Conservation (phyloP, 1,140 invertebrate species). For the Rhysida immarginata region DNA sequence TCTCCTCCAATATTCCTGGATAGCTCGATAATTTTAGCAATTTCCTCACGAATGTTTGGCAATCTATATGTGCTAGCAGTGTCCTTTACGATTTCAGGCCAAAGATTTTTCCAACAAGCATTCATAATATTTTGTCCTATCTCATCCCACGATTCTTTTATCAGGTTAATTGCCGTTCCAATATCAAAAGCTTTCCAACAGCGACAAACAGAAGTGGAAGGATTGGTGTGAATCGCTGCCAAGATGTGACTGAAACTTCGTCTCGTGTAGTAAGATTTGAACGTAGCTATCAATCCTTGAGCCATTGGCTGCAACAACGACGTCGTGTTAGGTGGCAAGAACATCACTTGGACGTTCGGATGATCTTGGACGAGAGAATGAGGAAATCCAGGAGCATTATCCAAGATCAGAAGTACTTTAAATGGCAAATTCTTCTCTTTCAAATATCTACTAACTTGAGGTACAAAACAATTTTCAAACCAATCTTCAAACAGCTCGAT, state of each 20-base stretch:
- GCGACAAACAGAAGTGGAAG: no score
- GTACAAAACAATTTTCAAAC: slow-evolving; percentile 11
- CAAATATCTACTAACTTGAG: slow-evolving; percentile 3
- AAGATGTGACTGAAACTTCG: no score
- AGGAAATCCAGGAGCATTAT: slow-evolving; percentile 11
- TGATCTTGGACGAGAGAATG: slow-evolving; percentile 3
- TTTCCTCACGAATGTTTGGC: background rate
- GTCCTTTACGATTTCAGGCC: background rate
- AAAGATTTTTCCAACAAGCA: background rate
- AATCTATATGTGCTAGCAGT: no score
- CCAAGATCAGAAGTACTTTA: slow-evolving; percentile 13
- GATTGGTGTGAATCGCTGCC: no score
- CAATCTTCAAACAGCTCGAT: slow-evolving; percentile 13
- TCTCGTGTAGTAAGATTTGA: no score
- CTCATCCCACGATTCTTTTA: no score
- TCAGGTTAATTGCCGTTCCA: no score
- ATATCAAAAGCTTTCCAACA: no score
- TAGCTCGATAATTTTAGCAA: background rate
- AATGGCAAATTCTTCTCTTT: slow-evolving; percentile 6
- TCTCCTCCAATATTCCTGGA: background rate
- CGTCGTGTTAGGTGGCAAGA: no score
- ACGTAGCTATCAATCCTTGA: no score
- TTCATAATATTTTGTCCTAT: no score
- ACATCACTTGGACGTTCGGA: slow-evolving; percentile 11
- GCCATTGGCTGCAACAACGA: no score